Conservation (phyloP, 2,113 vertebrate species). For the Columba janthina region DNA sequence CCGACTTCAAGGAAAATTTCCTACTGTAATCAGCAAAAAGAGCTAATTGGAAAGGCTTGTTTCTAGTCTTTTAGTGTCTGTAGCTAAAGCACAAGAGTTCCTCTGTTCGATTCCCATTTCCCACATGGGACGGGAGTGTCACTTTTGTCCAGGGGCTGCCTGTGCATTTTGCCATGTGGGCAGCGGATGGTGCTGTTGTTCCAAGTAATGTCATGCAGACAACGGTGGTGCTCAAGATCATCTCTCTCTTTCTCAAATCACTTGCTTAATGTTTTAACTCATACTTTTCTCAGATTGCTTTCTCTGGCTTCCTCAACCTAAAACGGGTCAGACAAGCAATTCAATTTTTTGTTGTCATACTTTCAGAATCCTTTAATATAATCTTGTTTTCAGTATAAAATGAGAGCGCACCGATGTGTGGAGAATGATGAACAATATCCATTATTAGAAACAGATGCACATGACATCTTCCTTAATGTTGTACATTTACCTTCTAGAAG, state of each 20-base stretch:
- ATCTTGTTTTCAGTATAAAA: not conserved
- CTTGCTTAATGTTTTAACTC: not conserved
- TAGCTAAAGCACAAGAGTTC: not conserved
- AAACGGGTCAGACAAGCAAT: not conserved
- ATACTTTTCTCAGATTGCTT: not conserved
- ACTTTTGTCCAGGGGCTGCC: accelerated
- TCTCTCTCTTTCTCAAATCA: accelerated
- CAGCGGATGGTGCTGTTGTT: slow-evolving; percentile 6
- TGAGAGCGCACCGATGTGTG: not conserved
- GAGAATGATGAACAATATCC: not conserved
- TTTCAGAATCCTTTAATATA: not conserved
- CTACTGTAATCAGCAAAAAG: not conserved
- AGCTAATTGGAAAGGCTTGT: not conserved
- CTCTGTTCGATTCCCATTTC: not conserved
- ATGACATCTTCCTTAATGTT: not conserved
- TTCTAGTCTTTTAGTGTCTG: no score
- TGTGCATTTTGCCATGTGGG: not conserved
- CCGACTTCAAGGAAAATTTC: not conserved
- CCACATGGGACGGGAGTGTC: accelerated
- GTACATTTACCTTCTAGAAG: not conserved
- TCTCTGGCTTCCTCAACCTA: not conserved
- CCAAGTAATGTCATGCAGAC: not conserved
- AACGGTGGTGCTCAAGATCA: accelerated
- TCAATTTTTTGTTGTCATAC: not conserved
- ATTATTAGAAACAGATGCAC: not conserved